Conservation (phyloP, 1,140 invertebrate genomes). For the Solenopsis invicta region DNA sequence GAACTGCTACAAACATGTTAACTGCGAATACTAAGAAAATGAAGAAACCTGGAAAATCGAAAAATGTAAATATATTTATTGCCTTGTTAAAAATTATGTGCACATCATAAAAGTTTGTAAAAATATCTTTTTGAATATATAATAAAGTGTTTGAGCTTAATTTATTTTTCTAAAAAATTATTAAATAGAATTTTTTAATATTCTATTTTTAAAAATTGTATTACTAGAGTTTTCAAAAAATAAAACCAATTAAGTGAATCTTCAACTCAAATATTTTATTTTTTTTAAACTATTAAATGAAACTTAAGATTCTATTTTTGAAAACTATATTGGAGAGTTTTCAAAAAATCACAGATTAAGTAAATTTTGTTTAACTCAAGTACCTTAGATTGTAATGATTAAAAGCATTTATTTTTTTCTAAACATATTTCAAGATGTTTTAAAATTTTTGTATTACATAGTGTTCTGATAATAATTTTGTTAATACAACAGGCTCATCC, state of each 20-base stretch:
- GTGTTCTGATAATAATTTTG: neutral
- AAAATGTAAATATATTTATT: conserved; percentile 73
- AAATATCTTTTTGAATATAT: neutral
- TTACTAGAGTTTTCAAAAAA: too few relatives aligned
- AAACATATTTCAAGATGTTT: neutral
- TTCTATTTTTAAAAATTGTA: too few relatives aligned
- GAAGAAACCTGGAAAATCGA: conserved; percentile 68
- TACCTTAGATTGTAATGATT: too few relatives aligned
- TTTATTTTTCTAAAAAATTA: too few relatives aligned
- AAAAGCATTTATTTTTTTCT: neutral
- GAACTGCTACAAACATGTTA: conserved; percentile 65
- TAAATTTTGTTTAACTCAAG: too few relatives aligned
- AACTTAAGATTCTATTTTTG: too few relatives aligned
- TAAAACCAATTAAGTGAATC: too few relatives aligned
- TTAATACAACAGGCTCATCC: conserved; percentile 78
- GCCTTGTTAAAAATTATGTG: conserved; percentile 3
- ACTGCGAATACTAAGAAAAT: conserved; percentile 56
- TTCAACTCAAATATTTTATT: too few relatives aligned
- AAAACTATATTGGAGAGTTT: too few relatives aligned
- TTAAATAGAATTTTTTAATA: too few relatives aligned
- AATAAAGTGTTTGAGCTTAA: neutral
- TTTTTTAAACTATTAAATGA: too few relatives aligned
- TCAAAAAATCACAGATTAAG: too few relatives aligned
- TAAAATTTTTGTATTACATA: neutral
- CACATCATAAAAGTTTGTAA: neutral